Evolutionary conservation across 2,888 invertebrate genomes (phyloP).

Genomic region (Drosophila neoperkinsi): DNA sequence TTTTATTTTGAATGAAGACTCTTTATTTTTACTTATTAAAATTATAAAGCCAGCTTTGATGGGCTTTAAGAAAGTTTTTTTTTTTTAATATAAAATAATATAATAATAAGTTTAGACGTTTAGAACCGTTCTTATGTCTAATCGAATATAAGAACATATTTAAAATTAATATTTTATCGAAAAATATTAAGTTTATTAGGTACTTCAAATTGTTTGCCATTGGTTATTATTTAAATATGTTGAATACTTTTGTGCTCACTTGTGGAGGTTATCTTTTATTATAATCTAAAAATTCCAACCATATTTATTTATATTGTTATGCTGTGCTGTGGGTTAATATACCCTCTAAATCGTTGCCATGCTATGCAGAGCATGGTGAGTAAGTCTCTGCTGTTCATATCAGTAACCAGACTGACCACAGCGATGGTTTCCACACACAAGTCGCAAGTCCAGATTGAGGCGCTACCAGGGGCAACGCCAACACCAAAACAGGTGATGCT

Average conservation of each 20-base stretch:
- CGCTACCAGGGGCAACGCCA: slow-evolving; percentile 39
- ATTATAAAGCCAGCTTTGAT: neutral
- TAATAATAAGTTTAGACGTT: neutral
- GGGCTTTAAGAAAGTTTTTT: rapidly evolving
- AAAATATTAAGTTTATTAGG: neutral
- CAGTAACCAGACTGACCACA: slow-evolving; percentile 27
- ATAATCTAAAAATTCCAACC: neutral
- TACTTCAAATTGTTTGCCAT: neutral
- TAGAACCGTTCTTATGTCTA: neutral
- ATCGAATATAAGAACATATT: neutral
- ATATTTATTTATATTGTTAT: neutral
- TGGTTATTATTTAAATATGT: neutral
- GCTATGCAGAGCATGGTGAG: slow-evolving; percentile 6
- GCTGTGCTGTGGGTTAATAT: neutral
- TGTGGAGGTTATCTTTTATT: neutral
- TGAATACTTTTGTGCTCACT: neutral
- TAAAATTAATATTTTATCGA: neutral
- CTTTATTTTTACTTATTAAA: neutral
- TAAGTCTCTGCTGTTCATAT: slow-evolving; percentile 26
- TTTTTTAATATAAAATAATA: neutral
- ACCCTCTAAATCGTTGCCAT: neutral
- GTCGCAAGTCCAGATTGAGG: slow-evolving; percentile 17
- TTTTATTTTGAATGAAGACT: neutral
- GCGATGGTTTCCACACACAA: slow-evolving; percentile 18
- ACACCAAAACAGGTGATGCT: slow-evolving; percentile 52